Base-by-base conservation (phyloP, 2,797 vertebrate genomes). In the Tolypeutes matacus region DNA sequence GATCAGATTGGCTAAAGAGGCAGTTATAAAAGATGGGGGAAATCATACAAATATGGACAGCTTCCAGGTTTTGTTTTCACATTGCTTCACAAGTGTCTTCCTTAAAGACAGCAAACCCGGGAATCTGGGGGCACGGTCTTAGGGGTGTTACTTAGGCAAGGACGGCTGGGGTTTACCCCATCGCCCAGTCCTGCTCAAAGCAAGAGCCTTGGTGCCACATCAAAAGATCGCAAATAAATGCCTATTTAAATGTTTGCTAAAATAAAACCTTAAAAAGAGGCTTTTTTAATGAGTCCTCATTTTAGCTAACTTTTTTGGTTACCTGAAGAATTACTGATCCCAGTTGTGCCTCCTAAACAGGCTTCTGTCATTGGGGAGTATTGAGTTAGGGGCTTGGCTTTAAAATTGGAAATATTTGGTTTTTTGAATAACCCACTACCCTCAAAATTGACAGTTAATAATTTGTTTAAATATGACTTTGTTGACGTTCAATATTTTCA, bases 1-100 rank as follows among this genome's bases (percentile, higher is more conserved):
- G 75, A 67, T 95, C 88, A 69, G 91, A 94, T 58, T 72, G 95
- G 83, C 49, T 94, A 82, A 92, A 92, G 93, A 90, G 93, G 77
- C 73, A 94, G 56, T 93, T 95, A 76, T 64, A 49, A 93, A 82
- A 53, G 83, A 95, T 42, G 86, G 75, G 83, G 21, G 58, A 93
- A 91, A 78, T 70, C 72, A 49, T 93, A 69, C 64, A 84, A 70
- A n/a, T 82, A 56, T 69, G 67, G 85, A 70, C 73, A 60, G 46
- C 64, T 81, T 96, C 88, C 94, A 93, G 69, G 65, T 78, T 77
- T 12, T 84, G 78, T 89, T 91, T 96, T 78, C 84, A 93, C 18
- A 9, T 13, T 23, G 25, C 75, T 89, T 84, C n/a, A 31, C 34
- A 13, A 77, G 34, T 46, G 46, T 73, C 95, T 89, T 88, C 31